phyloP scores from a whole-genome alignment of 2,113 vertebrate species.

The Rhagologus leucostigma region DNA sequence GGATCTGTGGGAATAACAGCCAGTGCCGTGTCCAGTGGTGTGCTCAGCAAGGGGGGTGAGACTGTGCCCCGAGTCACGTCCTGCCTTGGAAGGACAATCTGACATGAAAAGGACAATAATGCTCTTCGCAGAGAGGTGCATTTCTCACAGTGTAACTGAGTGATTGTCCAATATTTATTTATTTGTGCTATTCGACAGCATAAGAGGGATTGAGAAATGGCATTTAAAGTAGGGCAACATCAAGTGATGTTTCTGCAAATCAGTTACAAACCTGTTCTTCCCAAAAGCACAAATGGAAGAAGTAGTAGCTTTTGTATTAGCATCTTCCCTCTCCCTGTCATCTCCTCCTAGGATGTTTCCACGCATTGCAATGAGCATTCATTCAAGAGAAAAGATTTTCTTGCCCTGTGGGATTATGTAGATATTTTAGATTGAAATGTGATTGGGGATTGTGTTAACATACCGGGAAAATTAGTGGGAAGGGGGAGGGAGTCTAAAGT shows the following conservation, averaged over 20 bases:
- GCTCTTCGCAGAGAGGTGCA: background rate
- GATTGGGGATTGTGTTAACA: background rate
- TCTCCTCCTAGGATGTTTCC: background rate
- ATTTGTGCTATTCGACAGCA: background rate
- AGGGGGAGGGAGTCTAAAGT: background rate
- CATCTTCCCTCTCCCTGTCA: background rate
- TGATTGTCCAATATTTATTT: background rate
- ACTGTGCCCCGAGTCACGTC: fast-evolving
- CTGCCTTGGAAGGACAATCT: background rate
- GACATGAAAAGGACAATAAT: background rate
- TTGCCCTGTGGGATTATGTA: background rate
- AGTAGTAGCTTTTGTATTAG: background rate
- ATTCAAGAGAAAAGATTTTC: background rate
- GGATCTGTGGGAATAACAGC: background rate
- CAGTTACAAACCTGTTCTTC: background rate
- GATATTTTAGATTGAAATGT: background rate
- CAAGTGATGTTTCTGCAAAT: background rate
- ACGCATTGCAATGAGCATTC: background rate
- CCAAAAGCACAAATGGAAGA: background rate
- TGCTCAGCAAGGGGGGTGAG: background rate
- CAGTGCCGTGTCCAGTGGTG: fast-evolving
- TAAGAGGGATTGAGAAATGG: background rate
- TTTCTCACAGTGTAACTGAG: background rate
- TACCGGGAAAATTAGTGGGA: background rate
- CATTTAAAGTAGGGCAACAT: background rate